Base-by-base conservation (phyloP, 2,113 vertebrate species). In the Perognathus longimembris region DNA sequence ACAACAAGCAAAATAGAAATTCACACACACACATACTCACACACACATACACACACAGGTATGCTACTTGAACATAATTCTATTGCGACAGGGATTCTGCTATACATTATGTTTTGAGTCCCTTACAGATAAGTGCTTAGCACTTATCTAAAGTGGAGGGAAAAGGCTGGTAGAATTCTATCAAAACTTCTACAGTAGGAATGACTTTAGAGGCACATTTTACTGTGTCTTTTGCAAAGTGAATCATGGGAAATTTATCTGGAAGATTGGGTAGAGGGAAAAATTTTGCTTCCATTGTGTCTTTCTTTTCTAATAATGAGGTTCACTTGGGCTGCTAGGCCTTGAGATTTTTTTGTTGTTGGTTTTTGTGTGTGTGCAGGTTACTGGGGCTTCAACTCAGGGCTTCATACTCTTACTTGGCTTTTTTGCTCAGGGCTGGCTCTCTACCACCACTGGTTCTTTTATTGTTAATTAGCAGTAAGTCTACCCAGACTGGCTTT, bases 251-350 rank as follows among this genome's bases (percentile, higher is more conserved):
- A 40, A 84, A 30, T 71, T 86, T 74, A 20, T 93, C 64, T 17
- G 75, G 15, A 66, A 32, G 20, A 26, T 88, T 85, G 74, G 7
- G 10, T 38, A 28, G 32, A 67, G 28, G 38, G 66, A 85, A 54
- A 85, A 89, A 42, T 15, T 26, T 90, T 38, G 15, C 28, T 80
- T 89, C 64, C 73, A 71, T 70, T 82, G 18, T 89, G 1, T 50
- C n/a, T 63, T 22, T 85, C 69, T 88, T 74, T 66, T 81, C 85
- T 88, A 20, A 84, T 73, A 34, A 42, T 59, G 45, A 38, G 71
- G 36, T 92, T 90, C 38, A 57, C 36, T 82, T 54, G 32, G 50
- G 78, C 67, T 74, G 67, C 61, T 77, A 42, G 10, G 24, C 20
- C 3, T 74, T 17, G 14, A 75, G 59, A 36, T 45, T 67, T 89